Base-by-base conservation (phyloP, 2,113 vertebrate species). In the Cepphus grylle region DNA sequence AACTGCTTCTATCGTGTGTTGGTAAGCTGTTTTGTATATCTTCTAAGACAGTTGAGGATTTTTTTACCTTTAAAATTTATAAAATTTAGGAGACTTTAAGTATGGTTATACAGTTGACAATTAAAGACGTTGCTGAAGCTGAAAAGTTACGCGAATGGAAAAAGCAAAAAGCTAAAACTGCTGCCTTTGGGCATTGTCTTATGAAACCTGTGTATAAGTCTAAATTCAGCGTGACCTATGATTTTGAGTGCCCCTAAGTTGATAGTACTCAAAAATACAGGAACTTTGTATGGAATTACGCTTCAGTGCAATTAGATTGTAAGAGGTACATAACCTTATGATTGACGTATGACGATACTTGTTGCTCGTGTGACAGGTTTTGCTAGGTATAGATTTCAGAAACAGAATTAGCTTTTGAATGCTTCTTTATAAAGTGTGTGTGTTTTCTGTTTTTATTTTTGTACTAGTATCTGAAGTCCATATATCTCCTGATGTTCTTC, bases 401-500 rank as follows among this genome's bases (percentile, higher is more conserved):
- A 92, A 78, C 11, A 43, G 16, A 72, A 62, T 47, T 79, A 23
- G 13, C 67, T 71, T 67, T 70, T 40, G 27, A 55, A 34, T 63
- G 22, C 19, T 49, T 27, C 30, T 43, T 58, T 10, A 17, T 77
- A 6, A 34, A 50, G 2, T 56, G 13, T 81, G 19, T 81, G 19
- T 49, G 34, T 29, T 40, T 27, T 92, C 32, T 87, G 12, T 34
- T 86, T 87, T 52, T 73, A 3, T 91, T 93, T 76, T 61, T 61
- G 20, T 38, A 62, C 55, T 62, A 98, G 98, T 98, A 12, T 93
- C 97, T 82, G 98, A 97, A 95, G 96, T 98, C 79, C 95, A 52
- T 34, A 62, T 95, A 38, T n/a, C 97, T 96, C 20, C 97, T 63
- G 98, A 97, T 23, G 66, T 95, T 88, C 50, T 95, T 7, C 79